phyloP scores from a whole-genome alignment of 2,888 invertebrate species.

The Axea sp. region DNA sequence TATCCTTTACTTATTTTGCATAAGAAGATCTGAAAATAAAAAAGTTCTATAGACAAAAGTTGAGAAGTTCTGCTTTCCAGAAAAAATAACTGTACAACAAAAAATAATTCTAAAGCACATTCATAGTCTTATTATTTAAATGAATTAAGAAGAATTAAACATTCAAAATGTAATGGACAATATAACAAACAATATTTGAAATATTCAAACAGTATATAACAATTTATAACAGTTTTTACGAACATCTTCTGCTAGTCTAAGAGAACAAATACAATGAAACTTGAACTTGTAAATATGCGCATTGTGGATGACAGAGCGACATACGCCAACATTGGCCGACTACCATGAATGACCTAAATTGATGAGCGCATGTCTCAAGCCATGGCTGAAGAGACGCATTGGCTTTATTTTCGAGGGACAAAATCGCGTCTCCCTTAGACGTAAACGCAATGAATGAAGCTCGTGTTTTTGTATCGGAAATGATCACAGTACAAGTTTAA shows the following conservation, averaged over 20 bases:
- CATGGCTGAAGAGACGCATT: constrained; percentile 40
- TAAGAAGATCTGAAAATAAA: no score
- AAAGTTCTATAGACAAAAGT: no score
- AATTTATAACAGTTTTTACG: no score
- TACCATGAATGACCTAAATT: constrained; percentile 54
- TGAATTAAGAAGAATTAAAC: no score
- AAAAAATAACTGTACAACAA: no score
- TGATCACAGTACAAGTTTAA: not conserved
- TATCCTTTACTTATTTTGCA: no score
- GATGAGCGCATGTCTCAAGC: constrained; percentile 54
- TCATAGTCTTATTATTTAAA: no score
- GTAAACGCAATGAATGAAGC: constrained; percentile 19
- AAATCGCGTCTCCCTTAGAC: constrained; percentile 29
- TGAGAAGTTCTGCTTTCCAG: no score
- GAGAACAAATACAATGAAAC: constrained; percentile 8
- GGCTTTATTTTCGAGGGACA: constrained; percentile 36
- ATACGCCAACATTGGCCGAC: constrained; percentile 23
- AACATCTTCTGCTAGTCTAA: not conserved
- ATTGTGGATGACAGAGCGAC: constrained; percentile 15
- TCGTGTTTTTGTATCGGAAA: constrained; percentile 10
- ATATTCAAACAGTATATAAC: no score
- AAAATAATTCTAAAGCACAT: no score
- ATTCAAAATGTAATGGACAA: no score
- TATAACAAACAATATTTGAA: no score
- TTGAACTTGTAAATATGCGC: constrained; percentile 30